Percentiles rank a stretch among this genome's conserved stretches.
phyloP scores from a whole-genome alignment of 64 coral and sea anemone species.

The Astreopora myriophthalma region DNA sequence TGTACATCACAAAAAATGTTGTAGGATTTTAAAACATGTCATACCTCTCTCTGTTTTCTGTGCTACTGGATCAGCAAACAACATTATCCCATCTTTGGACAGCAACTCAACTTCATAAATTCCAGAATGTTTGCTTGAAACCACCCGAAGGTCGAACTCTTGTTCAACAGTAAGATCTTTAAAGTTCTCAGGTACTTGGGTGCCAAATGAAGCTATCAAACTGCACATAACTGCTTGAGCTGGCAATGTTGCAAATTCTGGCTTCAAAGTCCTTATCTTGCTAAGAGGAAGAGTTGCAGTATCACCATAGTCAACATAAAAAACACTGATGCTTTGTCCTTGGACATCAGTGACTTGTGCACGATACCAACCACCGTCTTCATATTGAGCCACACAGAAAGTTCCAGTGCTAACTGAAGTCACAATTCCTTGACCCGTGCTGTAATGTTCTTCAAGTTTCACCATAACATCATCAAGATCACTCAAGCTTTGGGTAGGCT shows the following conservation, averaged over 20 bases:
- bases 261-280: conserved; percentile 3
- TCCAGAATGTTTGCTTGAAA: not conserved
- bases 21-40: too few relatives aligned
- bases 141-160: conserved; percentile 16
- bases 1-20: too few relatives aligned
- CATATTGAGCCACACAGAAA: conserved; percentile 73
- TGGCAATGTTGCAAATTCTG: conserved; percentile 21
- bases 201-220: not conserved
- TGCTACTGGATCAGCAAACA: not conserved
- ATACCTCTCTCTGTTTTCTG: not conserved
- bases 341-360: not conserved
- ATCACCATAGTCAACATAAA: conserved; percentile 52
- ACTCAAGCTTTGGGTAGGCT: conserved; percentile 27
- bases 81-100: conserved; percentile 8
- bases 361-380: conserved; percentile 3
- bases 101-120: conserved; percentile 64
- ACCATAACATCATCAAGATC: conserved; percentile 83
- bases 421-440: conserved; percentile 34
- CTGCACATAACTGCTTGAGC: conserved; percentile 39
- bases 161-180: conserved; percentile 62
- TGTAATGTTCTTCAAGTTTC: conserved; percentile 68
- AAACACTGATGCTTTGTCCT: conserved; percentile 8
- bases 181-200: conserved; percentile 15
- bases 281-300: not conserved
- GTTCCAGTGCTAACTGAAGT: conserved; percentile 58